Percentiles rank a stretch among this genome's conserved stretches.
Conservation (phyloP, 92 coral and sea anemone genomes). For the Porites evermanni region DNA sequence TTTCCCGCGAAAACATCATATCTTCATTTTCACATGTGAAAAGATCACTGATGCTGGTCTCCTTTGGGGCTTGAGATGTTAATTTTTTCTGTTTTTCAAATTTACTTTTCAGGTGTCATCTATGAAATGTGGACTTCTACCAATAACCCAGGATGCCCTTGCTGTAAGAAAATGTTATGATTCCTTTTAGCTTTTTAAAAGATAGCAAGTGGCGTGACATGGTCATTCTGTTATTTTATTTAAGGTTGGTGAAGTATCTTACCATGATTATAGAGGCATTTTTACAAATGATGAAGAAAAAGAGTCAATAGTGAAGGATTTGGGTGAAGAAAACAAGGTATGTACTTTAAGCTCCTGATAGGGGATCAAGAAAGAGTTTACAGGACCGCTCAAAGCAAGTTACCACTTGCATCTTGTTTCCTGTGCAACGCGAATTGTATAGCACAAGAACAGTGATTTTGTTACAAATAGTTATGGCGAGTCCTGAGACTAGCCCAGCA, state of each 20-base stretch:
- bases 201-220: not conserved
- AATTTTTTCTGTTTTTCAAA: not conserved
- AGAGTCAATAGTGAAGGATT: conserved; percentile 78
- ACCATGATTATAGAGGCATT: conserved; percentile 90
- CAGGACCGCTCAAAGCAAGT: not conserved
- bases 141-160: conserved; percentile 64
- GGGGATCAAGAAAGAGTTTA: too few relatives aligned
- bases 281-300: conserved; percentile 78
- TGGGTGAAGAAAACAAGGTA: conserved; percentile 90
- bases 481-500: too few relatives aligned
- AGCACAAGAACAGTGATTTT: too few relatives aligned
- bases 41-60: too few relatives aligned
- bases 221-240: not conserved
- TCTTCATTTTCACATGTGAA: too few relatives aligned
- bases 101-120: conserved; percentile 72
- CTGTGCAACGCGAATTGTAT: too few relatives aligned
- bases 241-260: conserved; percentile 88
- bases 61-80: too few relatives aligned
- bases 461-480: too few relatives aligned
- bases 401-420: too few relatives aligned
- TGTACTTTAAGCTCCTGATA: not conserved
- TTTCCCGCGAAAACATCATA: too few relatives aligned
- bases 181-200: too few relatives aligned
- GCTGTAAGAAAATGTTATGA: conserved; percentile 50
- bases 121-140: conserved; percentile 90